Evolutionary conservation across 2,113 vertebrate species (phyloP), one percentile per base, ranked within the genome.

Genomic region (Mesoclemmys tuberculata): DNA sequence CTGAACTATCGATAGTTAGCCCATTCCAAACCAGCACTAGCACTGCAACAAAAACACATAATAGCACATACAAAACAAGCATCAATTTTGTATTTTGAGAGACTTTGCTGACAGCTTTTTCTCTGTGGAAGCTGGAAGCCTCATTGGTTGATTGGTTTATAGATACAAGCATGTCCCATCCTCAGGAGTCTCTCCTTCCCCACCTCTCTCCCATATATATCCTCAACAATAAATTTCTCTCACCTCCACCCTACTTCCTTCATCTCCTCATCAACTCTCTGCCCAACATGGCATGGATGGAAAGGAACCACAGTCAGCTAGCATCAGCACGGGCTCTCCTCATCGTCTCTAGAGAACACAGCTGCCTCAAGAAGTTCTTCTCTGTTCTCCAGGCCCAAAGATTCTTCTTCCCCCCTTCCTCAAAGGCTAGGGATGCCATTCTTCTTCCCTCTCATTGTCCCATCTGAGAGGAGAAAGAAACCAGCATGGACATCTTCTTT

Each of bases 341-440:
- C 26, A 1, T 0, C 0, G 1, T 3, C 64, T 4, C 84, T 35
- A 82, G 87, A 19, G 77, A 29, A 2, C 56, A 48, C 0, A 6
- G 55, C 13, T 74, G 22, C 71, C 71, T 41, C 71, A 12, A 64
- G 31, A 29, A 74, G 19, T 80, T 51, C 26, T 22, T 49, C 44
- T 49, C 46, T 78, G 49, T 8, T 56, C 56, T 78, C 48, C 56
- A 84, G 29, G n/a, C 31, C 55, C 68, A 81, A 78, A 0, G 78
- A 29, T 35, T 51, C 46, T n/a, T 19, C 10, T 29, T 51, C 49
- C 27, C 14, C 14, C 46, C n/a, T 46, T 27, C 27, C 22, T 55
- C 80, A 26, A 74, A 1, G 54, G 6, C 29, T 31, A 88, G 27
- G 21, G 31, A 24, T 3, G 52, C 27, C 4, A 6, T 84, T 83